phyloP scores from a whole-genome alignment of 2,888 invertebrate species.

The Silvanus unidentatus region DNA sequence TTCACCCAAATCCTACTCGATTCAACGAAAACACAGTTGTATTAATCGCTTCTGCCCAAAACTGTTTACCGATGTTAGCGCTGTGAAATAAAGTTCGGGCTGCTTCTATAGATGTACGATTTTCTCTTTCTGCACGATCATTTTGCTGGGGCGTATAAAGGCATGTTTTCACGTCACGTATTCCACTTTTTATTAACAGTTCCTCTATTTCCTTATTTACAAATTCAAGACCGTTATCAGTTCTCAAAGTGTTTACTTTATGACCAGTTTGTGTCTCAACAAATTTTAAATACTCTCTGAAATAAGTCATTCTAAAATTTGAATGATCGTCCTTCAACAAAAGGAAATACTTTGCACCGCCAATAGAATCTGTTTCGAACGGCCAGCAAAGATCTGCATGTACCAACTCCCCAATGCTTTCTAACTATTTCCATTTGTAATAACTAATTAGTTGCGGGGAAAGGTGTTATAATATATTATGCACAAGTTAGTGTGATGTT shows the following conservation, averaged over 20 bases:
- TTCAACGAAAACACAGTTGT: constrained; percentile 21
- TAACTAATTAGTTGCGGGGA: too few species aligned
- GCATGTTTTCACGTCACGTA: constrained; percentile 17
- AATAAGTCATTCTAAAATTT: too few species aligned
- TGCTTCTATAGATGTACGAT: constrained; percentile 30
- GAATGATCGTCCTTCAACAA: too few species aligned
- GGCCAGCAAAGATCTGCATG: too few species aligned
- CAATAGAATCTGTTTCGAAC: too few species aligned
- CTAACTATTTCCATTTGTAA: too few species aligned
- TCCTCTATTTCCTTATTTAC: constrained; percentile 14
- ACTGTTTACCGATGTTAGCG: constrained; percentile 9
- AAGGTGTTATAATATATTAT: too few species aligned
- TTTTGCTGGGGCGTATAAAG: constrained; percentile 26
- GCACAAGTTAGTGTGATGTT: too few species aligned
- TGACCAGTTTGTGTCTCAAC: constrained; percentile 13
- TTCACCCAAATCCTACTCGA: constrained; percentile 16
- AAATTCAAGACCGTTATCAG: constrained; percentile 25
- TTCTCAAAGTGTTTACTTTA: constrained; percentile 16
- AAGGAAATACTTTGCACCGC: too few species aligned
- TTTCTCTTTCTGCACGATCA: constrained; percentile 31
- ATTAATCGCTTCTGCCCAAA: constrained; percentile 36
- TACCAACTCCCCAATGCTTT: too few species aligned
- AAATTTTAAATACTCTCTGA: constrained; percentile 12
- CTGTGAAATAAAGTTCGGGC: constrained; percentile 20
- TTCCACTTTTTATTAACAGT: constrained; percentile 20